Conservation (phyloP, 2,888 invertebrate genomes). For the Troides helena region DNA sequence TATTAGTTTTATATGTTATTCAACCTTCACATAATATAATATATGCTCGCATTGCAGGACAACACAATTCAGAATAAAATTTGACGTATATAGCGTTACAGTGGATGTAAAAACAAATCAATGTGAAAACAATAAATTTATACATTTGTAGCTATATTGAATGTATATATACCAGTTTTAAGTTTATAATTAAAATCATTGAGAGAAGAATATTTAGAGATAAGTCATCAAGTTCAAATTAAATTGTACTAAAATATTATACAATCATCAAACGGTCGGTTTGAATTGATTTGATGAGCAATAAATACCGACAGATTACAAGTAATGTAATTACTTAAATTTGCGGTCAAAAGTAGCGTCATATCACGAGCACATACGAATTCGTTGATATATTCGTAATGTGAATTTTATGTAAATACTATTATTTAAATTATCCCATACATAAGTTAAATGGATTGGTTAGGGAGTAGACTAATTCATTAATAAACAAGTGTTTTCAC, state of each 20-base stretch:
- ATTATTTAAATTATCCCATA: conserved; percentile 58
- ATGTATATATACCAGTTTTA: conserved; percentile 18
- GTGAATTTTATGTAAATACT: conserved; percentile 52
- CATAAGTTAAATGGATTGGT: conserved; percentile 63
- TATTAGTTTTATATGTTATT: neutral
- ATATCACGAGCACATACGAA: conserved; percentile 54
- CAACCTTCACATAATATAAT: too few relatives aligned
- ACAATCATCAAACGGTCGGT: conserved; percentile 52
- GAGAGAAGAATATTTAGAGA: conserved; percentile 40
- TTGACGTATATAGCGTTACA: neutral
- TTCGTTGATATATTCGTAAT: conserved; percentile 51
- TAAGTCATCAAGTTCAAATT: conserved; percentile 55
- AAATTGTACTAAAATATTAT: conserved; percentile 46
- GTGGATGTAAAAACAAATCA: neutral
- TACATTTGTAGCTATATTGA: conserved; percentile 15
- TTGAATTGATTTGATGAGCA: conserved; percentile 57
- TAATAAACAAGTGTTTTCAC: conserved; percentile 46
- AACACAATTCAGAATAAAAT: neutral
- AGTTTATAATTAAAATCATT: conserved; percentile 34
- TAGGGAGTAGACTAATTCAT: conserved; percentile 66
- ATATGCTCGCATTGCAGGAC: neutral
- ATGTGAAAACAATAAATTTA: neutral
- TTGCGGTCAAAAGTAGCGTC: conserved; percentile 46
- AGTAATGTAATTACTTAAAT: conserved; percentile 49
- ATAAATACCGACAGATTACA: conserved; percentile 69